A percentile compares a stretch with the other conserved stretches of the same genome.
Conservation (phyloP, 2,113 vertebrate genomes). For the Fulmarus glacialis region DNA sequence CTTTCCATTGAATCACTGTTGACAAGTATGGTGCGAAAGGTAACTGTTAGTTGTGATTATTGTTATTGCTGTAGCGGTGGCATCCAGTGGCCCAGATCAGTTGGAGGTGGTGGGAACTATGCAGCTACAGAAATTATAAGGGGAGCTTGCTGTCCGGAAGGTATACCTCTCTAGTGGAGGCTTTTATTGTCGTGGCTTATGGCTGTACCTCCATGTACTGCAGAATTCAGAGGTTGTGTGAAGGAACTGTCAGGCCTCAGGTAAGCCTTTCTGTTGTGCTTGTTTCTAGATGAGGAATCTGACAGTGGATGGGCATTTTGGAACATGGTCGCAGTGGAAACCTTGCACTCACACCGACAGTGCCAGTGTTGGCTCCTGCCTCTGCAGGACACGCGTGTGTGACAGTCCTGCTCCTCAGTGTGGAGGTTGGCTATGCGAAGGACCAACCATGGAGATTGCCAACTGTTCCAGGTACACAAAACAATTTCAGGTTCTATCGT, state of each 20-base stretch:
- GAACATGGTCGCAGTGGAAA: slow-evolving; percentile 88
- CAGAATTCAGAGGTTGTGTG: background rate
- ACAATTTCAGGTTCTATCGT: background rate
- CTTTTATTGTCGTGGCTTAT: background rate
- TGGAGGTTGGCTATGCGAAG: slow-evolving; percentile 89
- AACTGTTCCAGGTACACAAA: slow-evolving; percentile 92
- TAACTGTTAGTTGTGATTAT: background rate
- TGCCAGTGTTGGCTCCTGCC: slow-evolving; percentile 81
- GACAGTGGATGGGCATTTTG: slow-evolving; percentile 90
- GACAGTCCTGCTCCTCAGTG: slow-evolving; percentile 90
- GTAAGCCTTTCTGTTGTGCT: background rate
- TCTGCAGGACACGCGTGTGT: slow-evolving; percentile 89
- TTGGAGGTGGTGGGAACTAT: background rate
- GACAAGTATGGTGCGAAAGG: background rate
- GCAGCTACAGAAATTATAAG: background rate
- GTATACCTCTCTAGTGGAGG: background rate
- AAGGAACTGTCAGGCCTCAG: background rate
- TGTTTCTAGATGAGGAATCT: slow-evolving; percentile 86
- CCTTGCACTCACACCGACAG: slow-evolving; percentile 87
- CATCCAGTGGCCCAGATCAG: background rate
- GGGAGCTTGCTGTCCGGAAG: background rate
- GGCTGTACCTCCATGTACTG: background rate
- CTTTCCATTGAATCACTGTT: background rate
- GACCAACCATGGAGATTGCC: slow-evolving; percentile 89
- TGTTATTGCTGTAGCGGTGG: background rate